Evolutionary conservation across 1,140 invertebrate genomes (phyloP).

Genomic region (Cepaea nemoralis): DNA sequence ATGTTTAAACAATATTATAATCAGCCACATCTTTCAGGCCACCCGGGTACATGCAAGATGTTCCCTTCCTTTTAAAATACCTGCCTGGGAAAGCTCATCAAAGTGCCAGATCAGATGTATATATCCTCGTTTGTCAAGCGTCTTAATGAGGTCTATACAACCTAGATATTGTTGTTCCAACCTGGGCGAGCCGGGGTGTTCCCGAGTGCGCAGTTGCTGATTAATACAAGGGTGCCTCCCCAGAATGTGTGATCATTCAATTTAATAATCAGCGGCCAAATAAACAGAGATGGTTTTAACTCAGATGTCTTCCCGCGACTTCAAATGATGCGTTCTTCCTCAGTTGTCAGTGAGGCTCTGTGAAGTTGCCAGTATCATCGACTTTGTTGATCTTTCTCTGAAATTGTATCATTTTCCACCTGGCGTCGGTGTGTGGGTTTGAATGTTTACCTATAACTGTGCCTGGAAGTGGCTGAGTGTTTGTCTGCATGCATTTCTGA

Average conservation of each 20-base stretch:
- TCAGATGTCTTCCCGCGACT: background rate
- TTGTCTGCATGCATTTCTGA: no score
- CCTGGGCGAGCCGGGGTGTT: background rate
- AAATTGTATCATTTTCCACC: conserved; percentile 7
- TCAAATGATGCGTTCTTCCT: background rate
- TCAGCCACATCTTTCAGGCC: no score
- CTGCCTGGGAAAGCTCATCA: background rate
- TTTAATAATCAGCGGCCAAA: conserved; percentile 13
- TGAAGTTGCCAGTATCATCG: background rate
- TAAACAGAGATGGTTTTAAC: background rate
- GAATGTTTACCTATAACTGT: background rate
- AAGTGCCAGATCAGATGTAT: background rate
- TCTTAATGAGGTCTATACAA: background rate
- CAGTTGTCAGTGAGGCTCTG: background rate
- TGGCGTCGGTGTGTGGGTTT: background rate
- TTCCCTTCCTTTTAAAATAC: background rate
- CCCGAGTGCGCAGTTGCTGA: background rate
- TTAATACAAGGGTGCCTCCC: background rate
- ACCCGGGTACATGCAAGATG: background rate
- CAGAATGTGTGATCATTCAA: conserved; percentile 8
- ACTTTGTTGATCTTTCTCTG: background rate
- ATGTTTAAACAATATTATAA: no score
- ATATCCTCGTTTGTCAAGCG: conserved; percentile 4
- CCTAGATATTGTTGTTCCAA: background rate
- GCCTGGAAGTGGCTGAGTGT: no score